phyloP scores from a whole-genome alignment of 2,797 vertebrate genomes.

The Philypnodon macrostomus region DNA sequence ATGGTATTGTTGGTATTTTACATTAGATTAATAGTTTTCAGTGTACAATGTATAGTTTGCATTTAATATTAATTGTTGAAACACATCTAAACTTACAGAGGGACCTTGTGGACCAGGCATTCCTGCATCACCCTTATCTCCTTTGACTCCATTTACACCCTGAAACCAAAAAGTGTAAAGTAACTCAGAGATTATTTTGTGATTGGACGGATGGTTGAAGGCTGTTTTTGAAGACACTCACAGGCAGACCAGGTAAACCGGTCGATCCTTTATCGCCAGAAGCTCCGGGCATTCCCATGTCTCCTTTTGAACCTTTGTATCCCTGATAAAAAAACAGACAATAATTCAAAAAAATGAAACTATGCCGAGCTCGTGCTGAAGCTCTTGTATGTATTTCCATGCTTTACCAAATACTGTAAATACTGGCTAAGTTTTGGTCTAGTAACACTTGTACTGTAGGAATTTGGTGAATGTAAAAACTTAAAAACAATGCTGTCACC shows the following conservation, averaged over 20 bases:
- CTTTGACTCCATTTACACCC: slow-evolving; percentile 92
- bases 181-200: neutral
- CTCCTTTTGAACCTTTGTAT: slow-evolving; percentile 94
- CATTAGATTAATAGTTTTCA: neutral
- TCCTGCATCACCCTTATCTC: slow-evolving; percentile 91
- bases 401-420: no score
- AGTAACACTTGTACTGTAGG: neutral
- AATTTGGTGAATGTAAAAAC: no score
- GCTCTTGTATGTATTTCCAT: neutral
- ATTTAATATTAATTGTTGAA: neutral
- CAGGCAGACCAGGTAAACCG: slow-evolving; percentile 90
- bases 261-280: slow-evolving; percentile 91
- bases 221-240: slow-evolving; percentile 61
- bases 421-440: no score
- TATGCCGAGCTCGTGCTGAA: no score
- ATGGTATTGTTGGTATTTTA: slow-evolving; percentile 20
- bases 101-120: slow-evolving; percentile 88
- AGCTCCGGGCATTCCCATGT: slow-evolving; percentile 87
- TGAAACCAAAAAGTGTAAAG: slow-evolving; percentile 55
- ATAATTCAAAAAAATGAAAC: neutral
- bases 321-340: slow-evolving; percentile 75
- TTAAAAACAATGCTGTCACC: no score
- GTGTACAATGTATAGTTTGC: neutral
- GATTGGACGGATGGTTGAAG: neutral
- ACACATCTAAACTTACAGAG: slow-evolving; percentile 80